A percentile compares a stretch with the other conserved stretches of the same genome.
phyloP scores from a whole-genome alignment of 2,888 invertebrate species.

The Rhingia campestris region DNA sequence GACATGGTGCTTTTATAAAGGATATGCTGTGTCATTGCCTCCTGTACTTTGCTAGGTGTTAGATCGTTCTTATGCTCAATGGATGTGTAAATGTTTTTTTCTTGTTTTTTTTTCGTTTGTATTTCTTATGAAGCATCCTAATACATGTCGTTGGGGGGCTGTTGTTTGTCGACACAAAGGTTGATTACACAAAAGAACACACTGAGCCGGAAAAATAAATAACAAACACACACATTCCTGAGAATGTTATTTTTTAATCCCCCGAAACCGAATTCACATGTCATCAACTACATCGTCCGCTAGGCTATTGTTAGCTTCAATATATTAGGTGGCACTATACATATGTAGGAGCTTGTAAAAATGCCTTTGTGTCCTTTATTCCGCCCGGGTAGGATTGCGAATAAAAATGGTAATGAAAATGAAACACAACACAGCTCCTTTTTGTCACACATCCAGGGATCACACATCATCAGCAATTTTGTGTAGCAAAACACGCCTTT shows the following conservation, averaged over 20 bases:
- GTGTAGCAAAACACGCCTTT: constrained; percentile 48
- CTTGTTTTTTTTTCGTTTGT: constrained; percentile 8
- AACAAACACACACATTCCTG: constrained; percentile 32
- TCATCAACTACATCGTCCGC: constrained; percentile 14
- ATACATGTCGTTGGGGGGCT: neutral
- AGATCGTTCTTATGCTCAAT: constrained; percentile 53
- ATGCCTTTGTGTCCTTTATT: constrained; percentile 46
- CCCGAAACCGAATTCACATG: constrained; percentile 42
- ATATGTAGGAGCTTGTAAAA: constrained; percentile 39
- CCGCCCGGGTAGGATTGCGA: neutral
- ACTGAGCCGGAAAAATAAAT: constrained; percentile 70
- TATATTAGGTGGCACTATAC: constrained; percentile 51
- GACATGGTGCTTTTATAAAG: constrained; percentile 44
- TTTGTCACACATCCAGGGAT: constrained; percentile 52
- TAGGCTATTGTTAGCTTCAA: constrained; percentile 53
- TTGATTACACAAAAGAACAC: constrained; percentile 55
- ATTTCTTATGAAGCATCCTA: neutral
- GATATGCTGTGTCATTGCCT: constrained; percentile 63
- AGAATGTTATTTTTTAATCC: constrained; percentile 70
- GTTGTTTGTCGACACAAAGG: constrained; percentile 38
- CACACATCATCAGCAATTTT: constrained; percentile 67
- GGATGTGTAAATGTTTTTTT: constrained; percentile 56
- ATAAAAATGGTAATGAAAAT: constrained; percentile 65
- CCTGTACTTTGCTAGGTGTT: constrained; percentile 28
- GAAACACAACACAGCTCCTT: constrained; percentile 52